A percentile compares a stretch with the other conserved stretches of the same genome.
phyloP scores from a whole-genome alignment of 2,113 vertebrate genomes.

The Psilopogon haemacephalus region DNA sequence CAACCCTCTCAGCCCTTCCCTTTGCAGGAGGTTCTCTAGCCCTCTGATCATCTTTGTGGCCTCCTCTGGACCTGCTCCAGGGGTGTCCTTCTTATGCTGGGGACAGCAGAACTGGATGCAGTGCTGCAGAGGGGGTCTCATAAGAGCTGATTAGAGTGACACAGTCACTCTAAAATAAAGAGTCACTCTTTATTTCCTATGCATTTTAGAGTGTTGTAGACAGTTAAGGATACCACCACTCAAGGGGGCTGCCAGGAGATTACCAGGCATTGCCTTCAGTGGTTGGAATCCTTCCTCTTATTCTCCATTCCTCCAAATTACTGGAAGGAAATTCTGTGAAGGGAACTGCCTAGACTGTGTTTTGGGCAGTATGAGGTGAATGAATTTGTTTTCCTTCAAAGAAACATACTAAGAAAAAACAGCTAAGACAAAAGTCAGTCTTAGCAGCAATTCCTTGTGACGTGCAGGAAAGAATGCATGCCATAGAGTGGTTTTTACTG shows the following conservation, averaged over 20 bases:
- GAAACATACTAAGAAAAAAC: not conserved
- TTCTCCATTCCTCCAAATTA: not conserved
- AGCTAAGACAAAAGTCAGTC: not conserved
- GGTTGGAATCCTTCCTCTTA: not conserved
- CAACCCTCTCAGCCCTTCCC: no score
- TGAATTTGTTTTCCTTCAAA: not conserved
- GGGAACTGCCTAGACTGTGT: not conserved
- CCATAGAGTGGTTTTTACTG: not conserved
- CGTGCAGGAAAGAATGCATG: not conserved
- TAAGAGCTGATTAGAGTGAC: no score
- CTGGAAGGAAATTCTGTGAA: not conserved
- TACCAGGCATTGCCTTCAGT: not conserved
- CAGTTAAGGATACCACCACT: not conserved
- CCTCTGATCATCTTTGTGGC: no score
- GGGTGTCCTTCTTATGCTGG: no score
- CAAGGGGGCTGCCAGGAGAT: not conserved
- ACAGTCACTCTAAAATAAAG: no score
- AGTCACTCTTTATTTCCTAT: not conserved
- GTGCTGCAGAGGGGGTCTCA: no score
- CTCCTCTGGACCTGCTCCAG: no score
- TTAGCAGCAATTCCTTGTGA: not conserved
- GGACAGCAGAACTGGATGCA: no score
- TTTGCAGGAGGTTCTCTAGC: no score
- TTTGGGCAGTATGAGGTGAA: not conserved
- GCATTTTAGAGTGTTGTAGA: not conserved